These are phyloP conservation scores for Thecocarcelia acutangulata DNA, from an alignment of 2,888 invertebrate species.

Conservation along the genomic window DNA sequence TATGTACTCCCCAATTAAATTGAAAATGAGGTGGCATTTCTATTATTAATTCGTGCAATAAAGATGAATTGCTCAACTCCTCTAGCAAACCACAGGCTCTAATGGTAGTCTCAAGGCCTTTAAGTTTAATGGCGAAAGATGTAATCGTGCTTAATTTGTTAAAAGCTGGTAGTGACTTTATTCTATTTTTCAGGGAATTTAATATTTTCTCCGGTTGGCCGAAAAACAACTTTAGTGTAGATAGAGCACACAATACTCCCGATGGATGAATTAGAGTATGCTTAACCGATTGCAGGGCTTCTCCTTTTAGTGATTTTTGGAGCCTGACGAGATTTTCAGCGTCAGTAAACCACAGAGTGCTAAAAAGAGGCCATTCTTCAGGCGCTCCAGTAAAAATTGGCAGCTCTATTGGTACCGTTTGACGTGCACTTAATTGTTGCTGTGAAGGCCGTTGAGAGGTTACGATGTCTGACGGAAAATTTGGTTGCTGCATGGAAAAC, in stretches of 20 bases:
- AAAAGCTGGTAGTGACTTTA: background rate
- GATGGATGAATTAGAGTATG: conserved; percentile 4
- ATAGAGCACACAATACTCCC: background rate
- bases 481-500: too few species aligned
- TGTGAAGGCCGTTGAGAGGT: background rate
- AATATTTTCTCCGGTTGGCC: conserved; percentile 18
- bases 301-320: background rate
- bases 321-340: background rate
- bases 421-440: background rate
- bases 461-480: too few species aligned
- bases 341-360: too few species aligned
- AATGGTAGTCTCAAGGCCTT: background rate
- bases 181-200: background rate
- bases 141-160: conserved; percentile 17
- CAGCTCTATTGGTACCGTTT: background rate
- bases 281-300: background rate
- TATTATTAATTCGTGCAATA: background rate
- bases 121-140: background rate
- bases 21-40: background rate
- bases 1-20: background rate
- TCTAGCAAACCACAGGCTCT: background rate
- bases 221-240: conserved; percentile 4
- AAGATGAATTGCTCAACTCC: background rate
- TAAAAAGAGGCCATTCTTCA: conserved; percentile 5
- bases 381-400: background rate